A percentile compares a stretch with the other conserved stretches of the same genome.
Conservation (phyloP, 1,140 invertebrate genomes). For the Melitaea cinxia region DNA sequence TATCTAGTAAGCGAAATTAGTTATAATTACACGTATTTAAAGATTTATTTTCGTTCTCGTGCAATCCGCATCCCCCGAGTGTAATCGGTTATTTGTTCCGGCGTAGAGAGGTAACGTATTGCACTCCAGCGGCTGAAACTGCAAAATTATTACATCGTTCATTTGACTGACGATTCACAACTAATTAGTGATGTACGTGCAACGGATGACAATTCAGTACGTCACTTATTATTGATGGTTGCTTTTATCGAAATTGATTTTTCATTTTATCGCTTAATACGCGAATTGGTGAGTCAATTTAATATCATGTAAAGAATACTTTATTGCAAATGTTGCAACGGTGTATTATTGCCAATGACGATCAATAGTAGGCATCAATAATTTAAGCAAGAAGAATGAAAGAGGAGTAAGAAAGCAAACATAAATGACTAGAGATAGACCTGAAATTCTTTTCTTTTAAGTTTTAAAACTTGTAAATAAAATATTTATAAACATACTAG, state of each 20-base stretch:
- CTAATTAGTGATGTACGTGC: not conserved
- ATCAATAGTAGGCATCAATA: too few relatives aligned
- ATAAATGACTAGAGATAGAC: too few relatives aligned
- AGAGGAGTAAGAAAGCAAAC: too few relatives aligned
- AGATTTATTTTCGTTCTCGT: not conserved
- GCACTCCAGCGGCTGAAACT: conserved; percentile 7
- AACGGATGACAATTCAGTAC: not conserved
- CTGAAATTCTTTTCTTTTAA: too few relatives aligned
- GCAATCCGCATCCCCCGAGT: not conserved
- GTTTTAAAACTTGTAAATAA: too few relatives aligned
- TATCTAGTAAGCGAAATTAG: too few relatives aligned
- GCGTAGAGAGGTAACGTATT: conserved; percentile 22
- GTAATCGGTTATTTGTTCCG: conserved; percentile 24
- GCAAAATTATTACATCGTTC: conserved; percentile 10
- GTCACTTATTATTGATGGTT: not conserved
- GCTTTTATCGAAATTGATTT: not conserved
- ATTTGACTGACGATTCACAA: conserved; percentile 5
- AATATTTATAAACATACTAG: too few relatives aligned
- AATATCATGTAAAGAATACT: too few relatives aligned
- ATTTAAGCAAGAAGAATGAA: too few relatives aligned
- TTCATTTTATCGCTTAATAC: not conserved
- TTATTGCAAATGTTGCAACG: not conserved
- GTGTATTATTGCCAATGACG: too few relatives aligned
- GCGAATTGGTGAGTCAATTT: too few relatives aligned
- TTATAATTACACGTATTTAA: too few relatives aligned